Conservation (phyloP, 1,140 invertebrate species). For the Lycorma delicatula region DNA sequence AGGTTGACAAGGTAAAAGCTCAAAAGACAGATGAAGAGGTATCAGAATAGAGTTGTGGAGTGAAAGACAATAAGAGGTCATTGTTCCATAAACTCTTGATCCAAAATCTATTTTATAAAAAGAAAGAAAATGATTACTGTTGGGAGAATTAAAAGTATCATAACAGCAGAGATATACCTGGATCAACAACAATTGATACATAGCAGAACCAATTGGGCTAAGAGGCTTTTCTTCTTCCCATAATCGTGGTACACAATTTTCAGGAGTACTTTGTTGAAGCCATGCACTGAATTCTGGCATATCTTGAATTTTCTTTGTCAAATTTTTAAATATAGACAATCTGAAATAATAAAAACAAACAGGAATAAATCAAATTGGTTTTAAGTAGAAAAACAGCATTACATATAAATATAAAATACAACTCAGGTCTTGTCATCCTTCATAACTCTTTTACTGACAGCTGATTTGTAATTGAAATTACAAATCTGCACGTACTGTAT, state of each 20-base stretch:
- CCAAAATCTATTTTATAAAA: too few relatives aligned
- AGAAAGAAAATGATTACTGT: too few relatives aligned
- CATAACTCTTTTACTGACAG: too few relatives aligned
- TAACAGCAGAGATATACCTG: too few relatives aligned
- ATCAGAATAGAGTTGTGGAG: too few relatives aligned
- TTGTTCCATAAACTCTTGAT: too few relatives aligned
- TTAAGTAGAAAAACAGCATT: conserved; percentile 12
- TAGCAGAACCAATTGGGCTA: conserved; percentile 61
- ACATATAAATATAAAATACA: conserved; percentile 4
- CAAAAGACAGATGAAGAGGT: too few relatives aligned
- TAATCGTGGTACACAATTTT: conserved; percentile 80
- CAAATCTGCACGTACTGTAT: too few relatives aligned
- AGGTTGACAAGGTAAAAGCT: too few relatives aligned
- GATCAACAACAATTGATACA: conserved; percentile 85
- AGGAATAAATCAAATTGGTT: conserved; percentile 34
- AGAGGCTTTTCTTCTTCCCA: conserved; percentile 82
- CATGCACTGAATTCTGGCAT: conserved; percentile 76
- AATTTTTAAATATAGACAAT: conserved; percentile 71
- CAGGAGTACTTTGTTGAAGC: conserved; percentile 83
- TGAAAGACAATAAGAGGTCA: too few relatives aligned
- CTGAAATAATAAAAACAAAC: conserved; percentile 38
- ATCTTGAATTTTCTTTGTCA: conserved; percentile 61
- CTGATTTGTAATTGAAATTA: too few relatives aligned
- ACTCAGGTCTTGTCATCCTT: neutral
- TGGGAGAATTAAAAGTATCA: too few relatives aligned